Base-by-base conservation (phyloP, 2,797 vertebrate species). In the Coilia nasus region DNA sequence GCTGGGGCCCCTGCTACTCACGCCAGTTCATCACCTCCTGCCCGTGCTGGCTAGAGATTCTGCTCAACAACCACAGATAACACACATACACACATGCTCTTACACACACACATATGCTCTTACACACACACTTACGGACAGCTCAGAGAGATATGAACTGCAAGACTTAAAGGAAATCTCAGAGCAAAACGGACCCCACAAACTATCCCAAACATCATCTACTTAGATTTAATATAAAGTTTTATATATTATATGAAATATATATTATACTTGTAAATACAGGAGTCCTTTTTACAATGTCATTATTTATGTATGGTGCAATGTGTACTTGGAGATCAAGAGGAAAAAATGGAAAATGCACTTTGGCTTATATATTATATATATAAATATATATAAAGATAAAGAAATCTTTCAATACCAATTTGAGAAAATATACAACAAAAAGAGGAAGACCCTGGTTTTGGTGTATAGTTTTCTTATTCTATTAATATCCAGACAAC, bases 231-330 rank as follows among this genome's bases (percentile, higher is more conserved):
- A 99, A 99, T 99, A 99, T 97, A 97, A 97, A 96, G 93, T 96
- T 97, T 97, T 97, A 96, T 90, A 90, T 90, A 90, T 88, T 98
- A 98, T 99, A 98, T 98, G 98, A 98, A 96, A 98, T 97, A 96
- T 98, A 98, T 98, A 98, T 98, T 98, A 98, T 97, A 98, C 97
- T 96, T 99, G 98, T 99, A 99, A 98, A 99, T 99, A 99, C 28
- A 94, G 96, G 96, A 98, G 97, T 98, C 97, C 96, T 99, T 99
- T 99, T 98, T 99, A 99, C 97, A 96, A 54, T 7, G 9, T 98
- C 97, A 98, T 98, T 99, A 99, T 99, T 99, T 99, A 99, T 99
- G 97, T 99, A 98, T 95, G 96, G 97, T 98, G 97, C 97, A 97
- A 97, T 98, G 97, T 98, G 96, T 98, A 97, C 96, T 97, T 97